Percentiles rank a stretch among this genome's conserved stretches.
Conservation (phyloP, 1,140 invertebrate genomes). For the Acromyrmex charruanus region DNA sequence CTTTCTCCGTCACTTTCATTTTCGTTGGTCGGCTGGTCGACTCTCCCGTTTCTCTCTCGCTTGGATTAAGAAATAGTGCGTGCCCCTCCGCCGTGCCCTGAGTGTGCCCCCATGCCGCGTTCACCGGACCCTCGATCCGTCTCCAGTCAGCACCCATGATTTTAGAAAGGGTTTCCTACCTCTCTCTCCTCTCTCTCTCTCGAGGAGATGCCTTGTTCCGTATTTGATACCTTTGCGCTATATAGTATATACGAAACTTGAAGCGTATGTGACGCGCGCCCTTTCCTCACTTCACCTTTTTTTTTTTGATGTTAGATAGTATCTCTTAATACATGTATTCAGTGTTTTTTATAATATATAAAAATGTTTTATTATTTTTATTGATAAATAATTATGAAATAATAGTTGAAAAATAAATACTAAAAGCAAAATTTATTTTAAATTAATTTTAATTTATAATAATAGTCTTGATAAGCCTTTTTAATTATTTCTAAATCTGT, state of each 20-base stretch:
- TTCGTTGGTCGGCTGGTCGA: conserved; percentile 82
- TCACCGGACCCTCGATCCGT: conserved; percentile 49
- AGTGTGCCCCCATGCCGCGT: conserved; percentile 20
- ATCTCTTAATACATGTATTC: neutral
- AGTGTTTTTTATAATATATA: neutral
- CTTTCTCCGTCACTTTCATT: conserved; percentile 87
- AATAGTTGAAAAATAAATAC: neutral
- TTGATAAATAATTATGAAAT: neutral
- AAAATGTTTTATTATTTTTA: neutral
- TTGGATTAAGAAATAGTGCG: conserved; percentile 84
- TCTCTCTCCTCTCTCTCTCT: conserved; percentile 21
- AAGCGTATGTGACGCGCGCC: conserved; percentile 15
- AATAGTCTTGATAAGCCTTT: neutral
- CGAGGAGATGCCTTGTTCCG: conserved; percentile 8
- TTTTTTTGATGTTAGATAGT: neutral
- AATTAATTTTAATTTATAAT: neutral
- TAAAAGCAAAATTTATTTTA: neutral
- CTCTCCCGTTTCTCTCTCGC: conserved; percentile 69
- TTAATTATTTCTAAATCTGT: neutral
- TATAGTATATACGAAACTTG: conserved; percentile 13
- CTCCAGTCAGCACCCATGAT: conserved; percentile 77
- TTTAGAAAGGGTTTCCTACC: conserved; percentile 82
- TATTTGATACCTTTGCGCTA: conserved; percentile 36
- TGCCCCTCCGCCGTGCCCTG: conserved; percentile 76
- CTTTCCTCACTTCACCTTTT: conserved; percentile 22